Conservation (phyloP, 2,888 invertebrate species). For the Dynastes grantii region DNA sequence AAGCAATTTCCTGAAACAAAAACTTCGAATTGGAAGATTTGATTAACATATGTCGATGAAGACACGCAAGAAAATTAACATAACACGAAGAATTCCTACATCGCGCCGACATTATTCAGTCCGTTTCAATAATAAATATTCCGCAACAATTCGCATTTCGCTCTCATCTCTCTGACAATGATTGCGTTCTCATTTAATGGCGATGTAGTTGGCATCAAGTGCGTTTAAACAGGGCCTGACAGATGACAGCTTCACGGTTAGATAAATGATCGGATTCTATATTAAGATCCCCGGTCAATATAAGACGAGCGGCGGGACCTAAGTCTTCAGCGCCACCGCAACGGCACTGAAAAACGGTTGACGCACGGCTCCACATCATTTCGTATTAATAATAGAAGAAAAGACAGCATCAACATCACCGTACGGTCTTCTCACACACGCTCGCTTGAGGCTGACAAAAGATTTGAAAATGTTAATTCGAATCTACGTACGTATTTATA, state of each 20-base stretch:
- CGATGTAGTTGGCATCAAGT: constrained; percentile 35
- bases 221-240: constrained; percentile 54
- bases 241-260: constrained; percentile 59
- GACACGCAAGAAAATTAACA: too few species aligned
- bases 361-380: constrained; percentile 56
- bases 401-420: constrained; percentile 22
- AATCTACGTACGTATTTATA: neutral
- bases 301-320: constrained; percentile 17
- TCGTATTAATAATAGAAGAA: constrained; percentile 57
- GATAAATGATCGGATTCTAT: constrained; percentile 62
- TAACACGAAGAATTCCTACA: too few species aligned
- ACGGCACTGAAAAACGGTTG: constrained; percentile 55
- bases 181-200: constrained; percentile 49
- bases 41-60: too few species aligned
- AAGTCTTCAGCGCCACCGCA: constrained; percentile 38
- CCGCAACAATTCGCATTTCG: constrained; percentile 28
- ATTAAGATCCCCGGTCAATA: constrained; percentile 57
- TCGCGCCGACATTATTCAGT: neutral
- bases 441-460: constrained; percentile 34
- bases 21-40: too few species aligned
- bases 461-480: constrained; percentile 46
- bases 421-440: neutral
- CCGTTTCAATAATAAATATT: constrained; percentile 33
- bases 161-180: constrained; percentile 10
- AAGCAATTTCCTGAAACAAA: too few species aligned